Conservation (phyloP, 1,140 invertebrate genomes). For the Eriosoma lanigerum region DNA sequence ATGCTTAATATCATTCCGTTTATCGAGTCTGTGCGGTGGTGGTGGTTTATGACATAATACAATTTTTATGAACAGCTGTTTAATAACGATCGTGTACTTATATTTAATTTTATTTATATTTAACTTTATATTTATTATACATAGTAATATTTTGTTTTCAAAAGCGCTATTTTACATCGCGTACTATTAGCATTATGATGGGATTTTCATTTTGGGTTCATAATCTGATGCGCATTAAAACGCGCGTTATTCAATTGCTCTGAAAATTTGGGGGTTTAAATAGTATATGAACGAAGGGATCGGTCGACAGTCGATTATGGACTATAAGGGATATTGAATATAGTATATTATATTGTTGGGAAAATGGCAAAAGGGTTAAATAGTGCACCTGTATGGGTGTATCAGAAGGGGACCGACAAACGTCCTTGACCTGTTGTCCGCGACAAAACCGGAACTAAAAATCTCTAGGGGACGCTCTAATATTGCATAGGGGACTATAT, state of each 20-base stretch:
- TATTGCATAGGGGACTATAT: not conserved
- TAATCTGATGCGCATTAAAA: not conserved
- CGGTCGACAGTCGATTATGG: not conserved
- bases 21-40: not conserved
- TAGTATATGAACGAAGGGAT: too few species aligned
- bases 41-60: too few species aligned
- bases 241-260: too few species aligned
- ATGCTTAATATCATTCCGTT: not conserved
- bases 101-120: too few species aligned
- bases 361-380: conserved; percentile 34
- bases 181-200: too few species aligned
- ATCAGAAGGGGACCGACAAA: not conserved
- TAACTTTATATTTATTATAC: too few species aligned
- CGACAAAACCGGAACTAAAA: conserved; percentile 41
- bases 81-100: too few species aligned
- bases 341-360: not conserved
- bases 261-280: not conserved
- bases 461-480: not conserved
- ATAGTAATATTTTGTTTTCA: too few species aligned
- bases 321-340: too few species aligned
- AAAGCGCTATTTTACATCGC: too few species aligned
- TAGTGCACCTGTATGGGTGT: conserved; percentile 7
- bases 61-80: too few species aligned
- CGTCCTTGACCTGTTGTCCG: conserved; percentile 29
- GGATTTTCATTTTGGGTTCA: too few species aligned